phyloP scores from a whole-genome alignment of 2,888 invertebrate genomes.

The Yponomeuta plumbellus region DNA sequence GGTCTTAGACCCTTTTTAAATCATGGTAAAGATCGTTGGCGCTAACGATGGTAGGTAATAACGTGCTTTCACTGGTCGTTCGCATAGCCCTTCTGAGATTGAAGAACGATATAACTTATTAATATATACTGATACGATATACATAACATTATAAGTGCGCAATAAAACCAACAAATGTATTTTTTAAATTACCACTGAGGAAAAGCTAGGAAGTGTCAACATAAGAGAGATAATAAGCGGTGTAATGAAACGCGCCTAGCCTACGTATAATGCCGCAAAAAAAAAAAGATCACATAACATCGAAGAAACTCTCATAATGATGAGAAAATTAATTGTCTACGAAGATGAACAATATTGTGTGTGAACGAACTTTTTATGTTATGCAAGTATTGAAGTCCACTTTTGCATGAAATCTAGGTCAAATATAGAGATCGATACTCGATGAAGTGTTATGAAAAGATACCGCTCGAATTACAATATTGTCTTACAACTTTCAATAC shows the following conservation, averaged over 20 bases:
- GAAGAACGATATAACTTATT: background rate
- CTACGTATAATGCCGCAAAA: background rate
- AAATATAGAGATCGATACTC: background rate
- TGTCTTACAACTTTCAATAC: conserved; percentile 14
- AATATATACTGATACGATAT: too few species aligned
- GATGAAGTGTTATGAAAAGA: background rate
- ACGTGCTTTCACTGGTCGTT: background rate
- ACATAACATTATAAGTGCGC: too few species aligned
- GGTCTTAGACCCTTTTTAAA: background rate
- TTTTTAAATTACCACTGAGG: background rate
- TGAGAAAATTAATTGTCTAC: background rate
- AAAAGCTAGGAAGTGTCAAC: background rate
- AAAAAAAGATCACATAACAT: background rate
- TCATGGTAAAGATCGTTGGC: background rate
- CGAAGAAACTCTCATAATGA: background rate
- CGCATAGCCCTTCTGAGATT: background rate
- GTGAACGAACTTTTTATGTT: background rate
- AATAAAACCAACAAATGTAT: background rate
- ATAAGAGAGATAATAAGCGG: background rate
- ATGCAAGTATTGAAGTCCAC: background rate
- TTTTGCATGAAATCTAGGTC: background rate
- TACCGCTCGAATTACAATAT: conserved; percentile 9
- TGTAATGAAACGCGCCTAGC: background rate
- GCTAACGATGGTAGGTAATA: background rate
- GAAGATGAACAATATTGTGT: conserved; percentile 1